Percentiles rank a stretch among this genome's conserved stretches.
phyloP scores from a whole-genome alignment of 2,888 invertebrate species.

The Drosophila affinis region DNA sequence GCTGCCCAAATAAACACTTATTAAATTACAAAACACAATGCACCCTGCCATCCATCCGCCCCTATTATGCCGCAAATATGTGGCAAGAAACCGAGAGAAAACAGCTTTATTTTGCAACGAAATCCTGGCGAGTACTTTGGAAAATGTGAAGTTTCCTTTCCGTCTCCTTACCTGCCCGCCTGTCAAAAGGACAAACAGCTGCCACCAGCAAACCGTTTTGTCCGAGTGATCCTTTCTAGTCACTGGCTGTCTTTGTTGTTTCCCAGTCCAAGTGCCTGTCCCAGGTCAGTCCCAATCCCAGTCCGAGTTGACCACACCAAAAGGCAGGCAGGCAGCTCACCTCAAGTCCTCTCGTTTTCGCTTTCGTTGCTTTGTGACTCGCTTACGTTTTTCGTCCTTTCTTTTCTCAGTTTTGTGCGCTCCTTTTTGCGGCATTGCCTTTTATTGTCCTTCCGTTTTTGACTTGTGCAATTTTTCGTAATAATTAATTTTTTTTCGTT shows the following conservation, averaged over 20 bases:
- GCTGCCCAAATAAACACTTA: conserved; percentile 4
- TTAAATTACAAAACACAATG: conserved; percentile 21
- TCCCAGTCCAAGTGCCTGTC: neutral
- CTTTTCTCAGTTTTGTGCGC: conserved; percentile 25
- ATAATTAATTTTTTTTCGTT: conserved; percentile 72
- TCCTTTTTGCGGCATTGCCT: conserved; percentile 52
- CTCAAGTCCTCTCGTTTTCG: conserved; percentile 48
- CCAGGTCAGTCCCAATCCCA: neutral
- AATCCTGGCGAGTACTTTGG: conserved; percentile 21
- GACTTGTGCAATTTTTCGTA: conserved; percentile 73
- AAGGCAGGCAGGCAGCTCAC: conserved; percentile 60
- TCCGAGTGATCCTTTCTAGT: conserved; percentile 45
- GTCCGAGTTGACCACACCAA: conserved; percentile 64
- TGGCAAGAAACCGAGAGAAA: neutral
- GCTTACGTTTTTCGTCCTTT: conserved; percentile 46
- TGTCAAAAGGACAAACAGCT: conserved; percentile 70
- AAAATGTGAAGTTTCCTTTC: conserved; percentile 44
- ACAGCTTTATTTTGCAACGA: conserved; percentile 24
- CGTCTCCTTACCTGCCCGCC: conserved; percentile 60
- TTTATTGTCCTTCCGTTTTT: conserved; percentile 73
- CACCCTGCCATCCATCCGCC: neutral
- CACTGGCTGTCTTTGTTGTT: conserved; percentile 32
- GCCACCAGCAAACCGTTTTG: conserved; percentile 51
- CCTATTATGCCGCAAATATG: conserved; percentile 5
- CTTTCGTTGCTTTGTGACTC: conserved; percentile 45